phyloP scores from a whole-genome alignment of 2,113 vertebrate species.

The Tyrannus savana region DNA sequence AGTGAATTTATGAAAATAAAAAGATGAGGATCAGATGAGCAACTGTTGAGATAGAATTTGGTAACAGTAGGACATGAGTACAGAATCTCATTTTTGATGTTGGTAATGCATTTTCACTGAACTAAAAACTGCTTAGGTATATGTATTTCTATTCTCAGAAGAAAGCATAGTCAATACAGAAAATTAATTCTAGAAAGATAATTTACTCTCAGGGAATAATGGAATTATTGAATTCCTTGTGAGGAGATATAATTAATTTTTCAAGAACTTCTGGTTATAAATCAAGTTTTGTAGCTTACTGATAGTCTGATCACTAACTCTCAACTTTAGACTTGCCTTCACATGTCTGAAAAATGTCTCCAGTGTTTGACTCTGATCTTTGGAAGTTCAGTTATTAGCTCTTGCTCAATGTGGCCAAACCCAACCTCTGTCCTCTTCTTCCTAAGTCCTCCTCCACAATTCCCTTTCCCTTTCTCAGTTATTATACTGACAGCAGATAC shows the following conservation, averaged over 20 bases:
- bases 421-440: background rate
- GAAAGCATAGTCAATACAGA: constrained; percentile 17
- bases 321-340: background rate
- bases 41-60: constrained; percentile 27
- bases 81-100: constrained; percentile 8
- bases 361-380: background rate
- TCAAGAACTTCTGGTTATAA: background rate
- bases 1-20: background rate
- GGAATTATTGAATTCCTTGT: constrained; percentile 14
- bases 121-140: constrained; percentile 24
- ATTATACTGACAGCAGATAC: background rate
- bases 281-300: background rate
- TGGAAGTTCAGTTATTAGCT: background rate
- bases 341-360: background rate
- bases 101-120: constrained; percentile 1
- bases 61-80: constrained; percentile 18
- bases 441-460: background rate
- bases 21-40: background rate
- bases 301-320: background rate
- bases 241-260: background rate
- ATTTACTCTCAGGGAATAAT: constrained; percentile 22
- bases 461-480: background rate
- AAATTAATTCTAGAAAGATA: constrained; percentile 30
- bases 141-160: constrained; percentile 12
- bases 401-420: background rate